phyloP scores from a whole-genome alignment of 2,113 vertebrate species.

The Phoxinus phoxinus region DNA sequence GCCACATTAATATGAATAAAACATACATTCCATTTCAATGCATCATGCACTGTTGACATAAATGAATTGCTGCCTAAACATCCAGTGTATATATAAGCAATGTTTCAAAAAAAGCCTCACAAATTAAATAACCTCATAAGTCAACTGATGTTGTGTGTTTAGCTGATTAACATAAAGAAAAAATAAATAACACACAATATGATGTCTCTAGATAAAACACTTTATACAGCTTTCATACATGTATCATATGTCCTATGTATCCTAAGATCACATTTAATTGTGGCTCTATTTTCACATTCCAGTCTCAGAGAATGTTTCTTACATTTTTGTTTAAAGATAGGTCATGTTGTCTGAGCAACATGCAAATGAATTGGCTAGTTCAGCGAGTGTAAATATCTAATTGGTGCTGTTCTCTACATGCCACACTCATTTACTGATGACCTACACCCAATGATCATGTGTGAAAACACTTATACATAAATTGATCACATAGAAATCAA shows the following conservation, averaged over 20 bases:
- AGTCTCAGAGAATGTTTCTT: constrained; percentile 4
- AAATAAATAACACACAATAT: not conserved
- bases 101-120: not conserved
- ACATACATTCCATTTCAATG: constrained; percentile 40
- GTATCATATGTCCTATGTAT: not conserved
- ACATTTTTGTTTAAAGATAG: constrained; percentile 18
- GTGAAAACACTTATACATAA: too few relatives aligned
- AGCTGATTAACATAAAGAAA: not conserved
- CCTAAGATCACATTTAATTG: too few relatives aligned
- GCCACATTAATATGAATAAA: constrained; percentile 52
- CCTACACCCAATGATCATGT: too few relatives aligned
- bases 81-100: constrained; percentile 36
- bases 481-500: too few relatives aligned
- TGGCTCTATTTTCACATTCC: not conserved
- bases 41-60: constrained; percentile 31
- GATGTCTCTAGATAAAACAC: not conserved
- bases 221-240: not conserved
- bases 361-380: not conserved
- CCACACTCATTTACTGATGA: too few relatives aligned
- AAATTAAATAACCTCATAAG: not conserved
- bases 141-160: constrained; percentile 27
- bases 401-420: not conserved
- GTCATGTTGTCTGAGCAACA: constrained; percentile 20
- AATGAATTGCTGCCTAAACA: constrained; percentile 43
- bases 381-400: not conserved